Conservation (phyloP, 1,140 invertebrate species). For the Scaptodrosophila lebanonensis region DNA sequence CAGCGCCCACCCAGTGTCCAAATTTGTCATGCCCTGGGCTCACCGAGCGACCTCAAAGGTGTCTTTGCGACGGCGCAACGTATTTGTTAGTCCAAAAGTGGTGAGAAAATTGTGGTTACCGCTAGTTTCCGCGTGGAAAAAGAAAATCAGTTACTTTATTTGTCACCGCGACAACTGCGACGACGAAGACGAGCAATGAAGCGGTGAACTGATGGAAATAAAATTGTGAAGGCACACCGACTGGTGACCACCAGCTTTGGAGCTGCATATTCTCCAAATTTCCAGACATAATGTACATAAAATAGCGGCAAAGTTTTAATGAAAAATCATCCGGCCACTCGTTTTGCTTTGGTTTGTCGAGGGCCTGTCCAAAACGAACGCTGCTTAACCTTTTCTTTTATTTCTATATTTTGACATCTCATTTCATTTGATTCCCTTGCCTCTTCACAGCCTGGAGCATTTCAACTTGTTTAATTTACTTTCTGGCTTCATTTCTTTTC, state of each 20-base stretch:
- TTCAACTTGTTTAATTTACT: constrained; percentile 44
- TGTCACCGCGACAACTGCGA: neutral
- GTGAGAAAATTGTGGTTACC: constrained; percentile 60
- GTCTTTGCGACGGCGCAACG: neutral
- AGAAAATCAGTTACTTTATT: neutral
- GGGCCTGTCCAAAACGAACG: constrained; percentile 47
- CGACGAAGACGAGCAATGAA: constrained; percentile 1
- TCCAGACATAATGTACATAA: too few species aligned
- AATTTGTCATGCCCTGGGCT: constrained; percentile 44
- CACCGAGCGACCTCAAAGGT: constrained; percentile 7
- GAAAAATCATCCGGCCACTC: too few species aligned
- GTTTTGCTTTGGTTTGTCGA: too few species aligned
- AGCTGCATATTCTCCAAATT: too few species aligned
- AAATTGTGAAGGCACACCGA: too few species aligned
- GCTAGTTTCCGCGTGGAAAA: constrained; percentile 51
- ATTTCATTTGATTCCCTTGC: constrained; percentile 38
- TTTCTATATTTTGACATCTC: constrained; percentile 42
- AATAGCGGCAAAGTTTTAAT: too few species aligned
- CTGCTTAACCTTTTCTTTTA: constrained; percentile 61
- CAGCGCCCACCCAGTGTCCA: constrained; percentile 36
- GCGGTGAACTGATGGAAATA: constrained; percentile 1
- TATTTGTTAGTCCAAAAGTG: neutral
- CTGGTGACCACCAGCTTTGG: too few species aligned
- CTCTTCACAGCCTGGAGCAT: constrained; percentile 9
- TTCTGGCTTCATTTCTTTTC: constrained; percentile 63